phyloP scores from a whole-genome alignment of 37 sponge, comb jelly and placozoan species.

The Corticium candelabrum region DNA sequence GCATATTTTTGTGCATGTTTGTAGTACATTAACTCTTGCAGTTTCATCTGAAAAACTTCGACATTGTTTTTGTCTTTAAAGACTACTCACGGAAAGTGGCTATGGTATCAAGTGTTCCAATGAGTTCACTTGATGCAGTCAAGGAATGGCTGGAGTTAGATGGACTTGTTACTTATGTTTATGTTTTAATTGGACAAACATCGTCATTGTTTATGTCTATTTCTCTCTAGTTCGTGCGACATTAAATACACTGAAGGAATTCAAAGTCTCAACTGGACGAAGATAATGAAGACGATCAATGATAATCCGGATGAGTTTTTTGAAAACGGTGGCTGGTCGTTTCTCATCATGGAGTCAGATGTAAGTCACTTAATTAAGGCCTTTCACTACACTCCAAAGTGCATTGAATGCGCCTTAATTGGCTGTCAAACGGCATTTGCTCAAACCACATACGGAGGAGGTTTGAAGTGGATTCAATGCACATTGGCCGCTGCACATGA shows the following conservation, averaged over 20 bases:
- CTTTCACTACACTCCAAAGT: too few species aligned
- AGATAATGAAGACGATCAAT: slow-evolving; percentile 97
- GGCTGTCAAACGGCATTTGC: too few species aligned
- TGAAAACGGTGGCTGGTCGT: slow-evolving; percentile 91
- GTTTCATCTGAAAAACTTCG: slow-evolving; percentile 98
- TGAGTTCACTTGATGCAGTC: slow-evolving; percentile 83
- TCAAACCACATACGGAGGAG: too few species aligned
- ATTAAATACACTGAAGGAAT: slow-evolving; percentile 97
- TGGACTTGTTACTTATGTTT: not conserved
- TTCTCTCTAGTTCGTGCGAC: slow-evolving; percentile 72
- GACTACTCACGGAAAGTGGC: slow-evolving; percentile 90
- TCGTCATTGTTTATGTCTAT: not conserved
- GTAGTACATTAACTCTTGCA: slow-evolving; percentile 9
- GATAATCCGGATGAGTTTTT: slow-evolving; percentile 97
- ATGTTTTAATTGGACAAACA: not conserved
- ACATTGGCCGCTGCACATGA: too few species aligned
- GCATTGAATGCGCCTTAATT: too few species aligned
- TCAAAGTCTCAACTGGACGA: slow-evolving; percentile 94
- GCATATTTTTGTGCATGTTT: slow-evolving; percentile 2
- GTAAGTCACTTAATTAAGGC: too few species aligned
- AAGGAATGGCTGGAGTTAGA: slow-evolving; percentile 96
- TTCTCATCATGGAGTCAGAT: slow-evolving; percentile 69
- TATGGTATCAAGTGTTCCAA: slow-evolving; percentile 79
- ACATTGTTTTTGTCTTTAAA: slow-evolving; percentile 96
- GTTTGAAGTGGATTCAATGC: too few species aligned